Conservation (phyloP, 2,113 vertebrate species). For the Sula dactylatra region DNA sequence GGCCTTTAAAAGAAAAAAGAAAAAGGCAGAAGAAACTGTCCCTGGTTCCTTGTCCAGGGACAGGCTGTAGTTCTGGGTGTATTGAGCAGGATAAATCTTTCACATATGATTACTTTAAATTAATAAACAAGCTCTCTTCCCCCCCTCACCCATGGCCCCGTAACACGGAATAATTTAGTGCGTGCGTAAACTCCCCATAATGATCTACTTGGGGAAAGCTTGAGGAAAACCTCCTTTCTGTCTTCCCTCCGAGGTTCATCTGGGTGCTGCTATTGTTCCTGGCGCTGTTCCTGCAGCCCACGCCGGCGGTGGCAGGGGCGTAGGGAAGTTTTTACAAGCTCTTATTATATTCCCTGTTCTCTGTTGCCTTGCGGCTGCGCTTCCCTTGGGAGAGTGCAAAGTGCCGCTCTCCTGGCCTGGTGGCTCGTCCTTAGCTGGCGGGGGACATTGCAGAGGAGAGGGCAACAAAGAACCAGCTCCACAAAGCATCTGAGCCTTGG, state of each 20-base stretch:
- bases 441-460: not conserved
- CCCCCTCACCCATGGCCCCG: not conserved
- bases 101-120: not conserved
- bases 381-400: fast-evolving
- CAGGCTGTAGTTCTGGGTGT: not conserved
- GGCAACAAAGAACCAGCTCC: not conserved
- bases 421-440: not conserved
- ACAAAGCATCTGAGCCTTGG: not conserved
- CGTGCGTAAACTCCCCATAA: fast-evolving
- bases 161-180: not conserved
- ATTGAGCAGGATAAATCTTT: not conserved
- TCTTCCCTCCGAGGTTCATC: not conserved
- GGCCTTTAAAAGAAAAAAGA: not conserved
- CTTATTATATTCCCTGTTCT: not conserved
- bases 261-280: not conserved
- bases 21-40: not conserved
- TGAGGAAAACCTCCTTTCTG: not conserved
- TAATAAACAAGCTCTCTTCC: not conserved
- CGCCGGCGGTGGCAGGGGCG: not conserved
- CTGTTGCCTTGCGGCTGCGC: not conserved
- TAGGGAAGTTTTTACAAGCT: not conserved
- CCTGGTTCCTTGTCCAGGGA: not conserved
- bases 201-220: not conserved
- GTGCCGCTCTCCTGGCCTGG: not conserved
- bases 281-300: not conserved